Evolutionary conservation across 2,888 invertebrate genomes (phyloP), one percentile per base, ranked within the genome.

Genomic region (Chaitophorus viminalis): DNA sequence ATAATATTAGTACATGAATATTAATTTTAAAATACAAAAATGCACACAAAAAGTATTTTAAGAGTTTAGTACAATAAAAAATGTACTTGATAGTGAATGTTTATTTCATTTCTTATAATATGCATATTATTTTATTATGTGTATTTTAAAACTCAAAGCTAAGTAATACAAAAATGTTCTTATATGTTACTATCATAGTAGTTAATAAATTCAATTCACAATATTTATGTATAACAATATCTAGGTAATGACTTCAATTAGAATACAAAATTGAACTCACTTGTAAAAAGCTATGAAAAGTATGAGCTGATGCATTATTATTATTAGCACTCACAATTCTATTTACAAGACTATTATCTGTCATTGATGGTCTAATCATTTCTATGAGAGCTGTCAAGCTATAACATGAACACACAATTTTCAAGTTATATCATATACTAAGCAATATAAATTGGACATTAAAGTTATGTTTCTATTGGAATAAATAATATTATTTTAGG

Each of bases 261-360:
- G 0, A 18, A 18, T 14, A 21, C 6, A 52, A 18, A 46, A 36
- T 85, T 17, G 60, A 54, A 60, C 21, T 33, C 79, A 95, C 95
- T 93, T 96, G 96, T 90, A 95, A 93, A 91, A 98, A 96, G 89
- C 98, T 98, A 85, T 97, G 96, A 91, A 98, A 97, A 91, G 98
- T 97, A 91, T 98, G 97, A 36, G 96, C 95, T 6, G 96, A 95
- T 2, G 97, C 95, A 60, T 72, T 65, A 75, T 65, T 81, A 81
- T 74, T 81, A 29, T n/a, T 60, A 60, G 25, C 31, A 89, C 31
- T 78, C 17, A 81, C 36, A 54, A 82, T 70, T 82, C 84, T 87
- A 74, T 89, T 70, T 75, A 82, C 46, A 70, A 54, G 21, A 65
- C 36, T 72, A 33, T 82, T 82, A 76, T 81, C 84, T 54, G 75